Evolutionary conservation across 2,888 invertebrate species (phyloP), one percentile per base, ranked within the genome.

Genomic region (Orthosia gothica): DNA sequence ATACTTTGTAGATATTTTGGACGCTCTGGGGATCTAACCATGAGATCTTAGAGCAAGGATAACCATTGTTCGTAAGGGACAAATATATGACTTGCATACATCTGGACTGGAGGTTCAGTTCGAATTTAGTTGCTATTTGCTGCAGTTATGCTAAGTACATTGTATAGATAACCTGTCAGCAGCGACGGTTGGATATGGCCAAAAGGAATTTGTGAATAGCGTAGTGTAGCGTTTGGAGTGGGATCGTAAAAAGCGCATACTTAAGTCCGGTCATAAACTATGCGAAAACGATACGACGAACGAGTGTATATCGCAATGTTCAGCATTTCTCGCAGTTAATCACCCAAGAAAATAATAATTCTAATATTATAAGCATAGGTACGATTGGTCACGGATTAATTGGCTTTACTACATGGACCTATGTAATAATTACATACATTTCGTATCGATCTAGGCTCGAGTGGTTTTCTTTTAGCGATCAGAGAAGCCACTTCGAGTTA

Each of bases 291-390:
- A 15, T 54, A 0, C 40, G 32, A 49, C 12, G 13, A 70, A 49
- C 23, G 52, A 26, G 71, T 57, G 18, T 67, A 59, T 65, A 52
- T 54, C 13, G 59, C 55, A 77, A 80, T 68, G 20, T 66, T 52
- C 57, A 13, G 23, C 62, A 66, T 77, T 72, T 78, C 82, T 62
- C 52, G 15, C 20, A 78, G 68, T 68, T 71, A 82, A 64, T 68
- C 70, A 82, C 66, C 71, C 70, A 70, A 57, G 61, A 62, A 75
- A 81, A 57, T 52, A 57, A 66, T 70, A 59, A 74, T 45, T 54
- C 20, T 52, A 32, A 52, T 68, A 55, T 49, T 58, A 58, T 58
- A 23, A 65, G 23, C 66, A 45, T 61, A 55, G 9, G 47, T 47
- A n/a, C 16, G 64, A 61, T 62, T 55, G 45, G 63, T 61, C 32